Conservation (phyloP, 2,888 invertebrate species). For the Leucophenga montana region DNA sequence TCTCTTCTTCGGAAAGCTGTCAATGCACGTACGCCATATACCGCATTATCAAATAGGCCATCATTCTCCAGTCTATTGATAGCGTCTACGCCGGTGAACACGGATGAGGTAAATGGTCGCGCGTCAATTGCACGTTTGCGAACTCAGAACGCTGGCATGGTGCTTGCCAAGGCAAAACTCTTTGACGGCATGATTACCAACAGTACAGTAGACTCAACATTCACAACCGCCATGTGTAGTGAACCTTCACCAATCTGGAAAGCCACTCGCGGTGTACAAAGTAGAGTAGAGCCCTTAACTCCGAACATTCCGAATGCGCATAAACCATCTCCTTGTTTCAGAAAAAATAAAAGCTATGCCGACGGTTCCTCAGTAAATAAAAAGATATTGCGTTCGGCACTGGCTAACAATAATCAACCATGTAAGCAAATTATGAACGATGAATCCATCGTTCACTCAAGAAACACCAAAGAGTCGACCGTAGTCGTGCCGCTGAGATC, state of each 20-base stretch:
- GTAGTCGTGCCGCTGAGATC: neutral
- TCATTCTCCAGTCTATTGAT: constrained; percentile 28
- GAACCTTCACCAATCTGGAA: too few relatives aligned
- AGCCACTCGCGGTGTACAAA: too few relatives aligned
- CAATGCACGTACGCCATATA: constrained; percentile 47
- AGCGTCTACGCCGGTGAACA: constrained; percentile 40
- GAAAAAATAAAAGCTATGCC: neutral
- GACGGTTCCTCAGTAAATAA: neutral
- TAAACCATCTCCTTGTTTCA: too few relatives aligned
- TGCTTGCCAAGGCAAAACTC: constrained; percentile 84
- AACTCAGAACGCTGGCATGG: constrained; percentile 85
- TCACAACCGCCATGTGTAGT: neutral
- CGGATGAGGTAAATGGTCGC: constrained; percentile 75
- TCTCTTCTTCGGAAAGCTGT: constrained; percentile 42
- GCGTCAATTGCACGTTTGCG: constrained; percentile 83
- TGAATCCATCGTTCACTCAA: neutral
- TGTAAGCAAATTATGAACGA: neutral
- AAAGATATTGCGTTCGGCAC: neutral
- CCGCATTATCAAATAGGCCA: neutral
- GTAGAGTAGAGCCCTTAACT: too few relatives aligned
- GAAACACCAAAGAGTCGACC: neutral
- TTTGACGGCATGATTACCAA: constrained; percentile 75
- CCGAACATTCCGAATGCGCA: too few relatives aligned
- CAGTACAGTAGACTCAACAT: neutral
- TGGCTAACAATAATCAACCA: too few relatives aligned